Evolutionary conservation across 2,797 vertebrate species (phyloP).

Genomic region (Cryptoprocta ferox): DNA sequence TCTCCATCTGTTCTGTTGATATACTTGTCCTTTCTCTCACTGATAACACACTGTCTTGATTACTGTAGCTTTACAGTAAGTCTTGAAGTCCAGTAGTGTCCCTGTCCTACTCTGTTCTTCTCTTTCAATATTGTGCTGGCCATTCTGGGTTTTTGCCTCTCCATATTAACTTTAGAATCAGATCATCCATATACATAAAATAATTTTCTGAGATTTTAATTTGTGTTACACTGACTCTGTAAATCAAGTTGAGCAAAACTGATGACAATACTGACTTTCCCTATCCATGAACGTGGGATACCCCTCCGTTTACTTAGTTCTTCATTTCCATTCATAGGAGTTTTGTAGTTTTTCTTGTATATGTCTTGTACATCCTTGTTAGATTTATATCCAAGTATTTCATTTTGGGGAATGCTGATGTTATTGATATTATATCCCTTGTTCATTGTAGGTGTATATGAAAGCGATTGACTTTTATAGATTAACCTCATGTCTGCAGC

Average conservation of each 20-base stretch:
- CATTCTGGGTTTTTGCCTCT: neutral
- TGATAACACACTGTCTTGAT: neutral
- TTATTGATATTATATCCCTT: neutral
- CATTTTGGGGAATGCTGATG: neutral
- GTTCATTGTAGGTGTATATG: neutral
- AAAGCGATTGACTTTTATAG: neutral
- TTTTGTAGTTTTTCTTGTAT: neutral
- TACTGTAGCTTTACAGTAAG: neutral
- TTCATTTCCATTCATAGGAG: neutral
- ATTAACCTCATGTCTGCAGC: neutral
- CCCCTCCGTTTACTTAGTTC: neutral
- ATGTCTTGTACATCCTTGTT: neutral
- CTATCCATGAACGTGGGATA: neutral
- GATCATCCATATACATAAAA: neutral
- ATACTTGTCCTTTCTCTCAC: no score
- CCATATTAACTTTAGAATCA: neutral
- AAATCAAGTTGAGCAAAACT: neutral
- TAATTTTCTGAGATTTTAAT: neutral
- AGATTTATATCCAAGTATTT: neutral
- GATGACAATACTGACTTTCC: neutral
- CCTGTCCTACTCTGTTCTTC: neutral
- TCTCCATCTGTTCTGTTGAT: neutral
- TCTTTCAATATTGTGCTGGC: neutral
- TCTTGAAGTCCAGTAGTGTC: neutral
- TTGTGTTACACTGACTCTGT: neutral